These are phyloP conservation scores for Chalcosyrphus nemorum DNA, from an alignment of 2,888 invertebrate species.

Conservation along the genomic window DNA sequence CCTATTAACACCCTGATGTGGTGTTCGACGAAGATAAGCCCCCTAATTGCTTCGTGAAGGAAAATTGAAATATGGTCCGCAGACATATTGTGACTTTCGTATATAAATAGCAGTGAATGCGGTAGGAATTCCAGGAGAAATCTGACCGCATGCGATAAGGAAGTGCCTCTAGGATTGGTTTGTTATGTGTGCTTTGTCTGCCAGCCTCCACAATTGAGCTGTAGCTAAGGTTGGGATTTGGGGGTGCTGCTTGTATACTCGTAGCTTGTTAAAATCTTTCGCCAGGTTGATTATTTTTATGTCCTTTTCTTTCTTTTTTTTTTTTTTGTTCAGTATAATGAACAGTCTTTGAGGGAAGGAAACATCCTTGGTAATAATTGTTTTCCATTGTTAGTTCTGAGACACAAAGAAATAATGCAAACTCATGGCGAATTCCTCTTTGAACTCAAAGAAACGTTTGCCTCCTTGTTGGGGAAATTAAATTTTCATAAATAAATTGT, in stretches of 20 bases:
- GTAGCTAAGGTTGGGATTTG: neutral
- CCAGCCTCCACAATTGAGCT: constrained; percentile 18
- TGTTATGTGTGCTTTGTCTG: constrained; percentile 27
- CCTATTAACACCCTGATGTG: constrained; percentile 70
- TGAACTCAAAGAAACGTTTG: constrained; percentile 19
- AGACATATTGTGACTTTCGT: constrained; percentile 55
- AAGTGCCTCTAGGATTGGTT: constrained; percentile 21
- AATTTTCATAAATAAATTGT: constrained; percentile 46
- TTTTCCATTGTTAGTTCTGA: constrained; percentile 38
- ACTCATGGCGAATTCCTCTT: neutral
- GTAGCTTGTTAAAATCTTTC: constrained; percentile 57
- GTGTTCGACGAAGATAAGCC: constrained; percentile 66
- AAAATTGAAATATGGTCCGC: constrained; percentile 63
- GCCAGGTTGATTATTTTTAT: constrained; percentile 38
- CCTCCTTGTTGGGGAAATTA: constrained; percentile 5
- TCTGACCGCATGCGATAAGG: constrained; percentile 70
- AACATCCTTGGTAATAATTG: constrained; percentile 44
- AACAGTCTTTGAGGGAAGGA: neutral
- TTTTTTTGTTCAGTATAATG: constrained; percentile 13
- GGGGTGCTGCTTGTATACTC: neutral
- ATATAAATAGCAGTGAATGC: constrained; percentile 3
- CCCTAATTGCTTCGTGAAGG: constrained; percentile 64
- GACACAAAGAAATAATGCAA: constrained; percentile 16
- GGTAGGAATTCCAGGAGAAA: constrained; percentile 9
- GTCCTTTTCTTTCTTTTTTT: neutral